phyloP scores from a whole-genome alignment of 2,113 vertebrate species.

The Nicator chloris region DNA sequence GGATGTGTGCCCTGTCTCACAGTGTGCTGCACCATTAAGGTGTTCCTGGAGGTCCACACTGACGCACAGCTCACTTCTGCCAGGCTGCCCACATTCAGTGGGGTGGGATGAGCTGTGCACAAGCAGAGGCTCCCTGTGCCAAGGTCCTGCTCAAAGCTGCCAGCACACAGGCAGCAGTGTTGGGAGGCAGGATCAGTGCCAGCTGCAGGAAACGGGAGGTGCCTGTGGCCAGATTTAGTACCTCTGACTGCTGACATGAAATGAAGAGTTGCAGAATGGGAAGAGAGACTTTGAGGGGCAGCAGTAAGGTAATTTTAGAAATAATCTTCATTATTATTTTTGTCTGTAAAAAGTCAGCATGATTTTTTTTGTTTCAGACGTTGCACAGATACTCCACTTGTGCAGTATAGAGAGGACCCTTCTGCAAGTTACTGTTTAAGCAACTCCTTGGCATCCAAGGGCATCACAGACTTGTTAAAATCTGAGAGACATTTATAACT shows the following conservation, averaged over 20 bases:
- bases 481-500: neutral
- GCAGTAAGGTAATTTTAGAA: neutral
- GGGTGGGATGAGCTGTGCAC: neutral
- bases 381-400: neutral
- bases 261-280: neutral
- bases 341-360: neutral
- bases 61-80: neutral
- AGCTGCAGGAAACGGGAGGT: neutral
- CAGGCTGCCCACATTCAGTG: neutral
- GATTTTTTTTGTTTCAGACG: neutral
- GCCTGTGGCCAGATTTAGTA: neutral
- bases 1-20: neutral
- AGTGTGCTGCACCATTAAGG: neutral
- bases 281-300: neutral
- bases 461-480: neutral
- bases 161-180: fast-evolving
- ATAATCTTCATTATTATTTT: neutral
- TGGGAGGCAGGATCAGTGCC: neutral
- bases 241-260: neutral
- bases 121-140: neutral
- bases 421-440: neutral
- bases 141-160: neutral
- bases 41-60: neutral
- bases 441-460: neutral
- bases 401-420: fast-evolving